A percentile compares a stretch with the other conserved stretches of the same genome.
These are phyloP conservation scores for Panulirus ornatus DNA, from an alignment of 1,140 invertebrate species.

Conservation along the genomic window DNA sequence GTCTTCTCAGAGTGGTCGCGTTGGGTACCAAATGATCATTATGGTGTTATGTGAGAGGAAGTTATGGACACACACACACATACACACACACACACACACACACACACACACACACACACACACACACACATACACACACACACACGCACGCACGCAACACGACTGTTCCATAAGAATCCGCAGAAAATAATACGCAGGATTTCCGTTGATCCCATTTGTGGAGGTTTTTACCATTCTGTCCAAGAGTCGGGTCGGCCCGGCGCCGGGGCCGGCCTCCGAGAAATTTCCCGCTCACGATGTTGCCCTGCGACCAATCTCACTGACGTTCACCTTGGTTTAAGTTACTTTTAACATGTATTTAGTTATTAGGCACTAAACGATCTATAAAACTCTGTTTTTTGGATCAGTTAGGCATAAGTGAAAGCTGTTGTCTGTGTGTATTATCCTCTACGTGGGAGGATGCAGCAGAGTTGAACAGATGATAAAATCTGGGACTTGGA, in stretches of 20 bases:
- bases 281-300: conserved; percentile 26
- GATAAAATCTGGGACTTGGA: conserved; percentile 27
- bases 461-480: background rate
- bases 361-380: too few relatives aligned
- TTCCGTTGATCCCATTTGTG: conserved; percentile 53
- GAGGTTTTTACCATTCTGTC: conserved; percentile 66
- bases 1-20: too few relatives aligned
- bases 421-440: too few relatives aligned
- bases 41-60: too few relatives aligned
- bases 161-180: conserved; percentile 61
- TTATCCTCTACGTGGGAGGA: too few relatives aligned
- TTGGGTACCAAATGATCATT: too few relatives aligned
- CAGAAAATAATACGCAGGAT: conserved; percentile 59
- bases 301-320: background rate
- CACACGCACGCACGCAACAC: conserved; percentile 40
- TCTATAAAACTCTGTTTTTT: too few relatives aligned
- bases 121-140: conserved; percentile 45
- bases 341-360: too few relatives aligned
- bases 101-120: conserved; percentile 31
- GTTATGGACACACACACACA: background rate
- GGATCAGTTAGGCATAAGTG: too few relatives aligned
- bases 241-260: conserved; percentile 48
- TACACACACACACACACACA: conserved; percentile 25
- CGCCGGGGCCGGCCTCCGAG: background rate
- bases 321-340: background rate